Evolutionary conservation across 2,113 vertebrate genomes (phyloP).

Genomic region (Mesembrinibis cayennensis): DNA sequence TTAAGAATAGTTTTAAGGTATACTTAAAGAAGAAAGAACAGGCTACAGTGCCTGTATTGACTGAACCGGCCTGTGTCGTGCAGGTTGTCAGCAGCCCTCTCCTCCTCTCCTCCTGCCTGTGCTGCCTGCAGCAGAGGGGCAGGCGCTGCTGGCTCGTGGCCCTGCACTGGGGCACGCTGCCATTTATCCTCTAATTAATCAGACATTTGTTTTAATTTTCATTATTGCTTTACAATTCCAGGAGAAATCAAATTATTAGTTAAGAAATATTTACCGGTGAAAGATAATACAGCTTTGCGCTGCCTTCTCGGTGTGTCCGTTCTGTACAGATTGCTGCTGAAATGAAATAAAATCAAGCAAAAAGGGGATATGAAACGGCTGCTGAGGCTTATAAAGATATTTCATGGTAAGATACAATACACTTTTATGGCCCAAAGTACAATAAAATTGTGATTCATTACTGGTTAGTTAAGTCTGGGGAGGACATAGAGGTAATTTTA

Average conservation of each 20-base stretch:
- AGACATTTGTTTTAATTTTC: background rate
- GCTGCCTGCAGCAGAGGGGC: background rate
- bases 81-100: background rate
- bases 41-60: accelerated
- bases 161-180: no score
- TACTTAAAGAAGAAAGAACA: accelerated
- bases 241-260: background rate
- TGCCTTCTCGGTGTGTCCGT: accelerated
- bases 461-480: background rate
- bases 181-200: background rate
- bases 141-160: background rate
- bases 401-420: background rate
- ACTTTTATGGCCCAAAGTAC: background rate
- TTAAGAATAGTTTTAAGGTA: background rate
- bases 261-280: background rate
- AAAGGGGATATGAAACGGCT: background rate
- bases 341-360: background rate
- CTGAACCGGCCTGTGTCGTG: accelerated
- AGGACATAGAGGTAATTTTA: background rate
- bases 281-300: background rate
- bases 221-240: background rate
- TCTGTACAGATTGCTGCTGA: background rate
- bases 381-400: background rate
- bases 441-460: background rate
- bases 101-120: no score